These are phyloP conservation scores for Nasua narica DNA, from an alignment of 2,797 vertebrate species.

Conservation along the genomic window DNA sequence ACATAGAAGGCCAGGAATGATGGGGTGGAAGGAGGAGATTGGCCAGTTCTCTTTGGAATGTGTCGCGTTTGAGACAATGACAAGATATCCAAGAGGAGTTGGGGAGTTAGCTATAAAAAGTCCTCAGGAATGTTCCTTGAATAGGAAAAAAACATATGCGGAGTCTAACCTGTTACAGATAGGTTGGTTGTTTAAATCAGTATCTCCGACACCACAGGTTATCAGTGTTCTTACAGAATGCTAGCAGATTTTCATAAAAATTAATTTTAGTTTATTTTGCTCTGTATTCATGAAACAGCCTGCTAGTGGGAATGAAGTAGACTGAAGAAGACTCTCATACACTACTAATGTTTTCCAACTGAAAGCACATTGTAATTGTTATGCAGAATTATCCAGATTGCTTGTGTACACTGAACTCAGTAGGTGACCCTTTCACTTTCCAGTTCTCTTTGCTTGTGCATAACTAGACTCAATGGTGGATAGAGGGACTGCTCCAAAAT, in stretches of 20 bases:
- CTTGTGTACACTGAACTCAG: conserved; percentile 37
- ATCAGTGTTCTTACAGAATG: conserved; percentile 32
- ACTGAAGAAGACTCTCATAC: neutral
- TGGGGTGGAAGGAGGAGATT: neutral
- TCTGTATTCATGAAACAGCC: neutral
- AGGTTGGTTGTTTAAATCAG: neutral
- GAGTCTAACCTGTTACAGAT: conserved; percentile 17
- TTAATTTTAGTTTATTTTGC: conserved; percentile 39
- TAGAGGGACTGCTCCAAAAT: conserved; percentile 43
- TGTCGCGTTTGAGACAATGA: neutral
- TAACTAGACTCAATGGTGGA: conserved; percentile 23
- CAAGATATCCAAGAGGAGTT: neutral
- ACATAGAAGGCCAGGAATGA: neutral
- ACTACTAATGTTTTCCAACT: conserved; percentile 8
- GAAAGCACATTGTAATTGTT: conserved; percentile 54
- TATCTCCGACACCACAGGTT: neutral
- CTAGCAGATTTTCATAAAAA: conserved; percentile 53
- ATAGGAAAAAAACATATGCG: neutral
- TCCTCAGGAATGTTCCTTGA: neutral
- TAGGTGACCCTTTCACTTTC: conserved; percentile 39
- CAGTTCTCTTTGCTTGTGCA: conserved; percentile 4
- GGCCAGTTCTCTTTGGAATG: neutral
- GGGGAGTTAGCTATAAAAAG: neutral
- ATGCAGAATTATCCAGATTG: conserved; percentile 45
- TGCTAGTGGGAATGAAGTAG: neutral